Conservation (phyloP, 1,140 invertebrate species). For the Apolygus lucorum region DNA sequence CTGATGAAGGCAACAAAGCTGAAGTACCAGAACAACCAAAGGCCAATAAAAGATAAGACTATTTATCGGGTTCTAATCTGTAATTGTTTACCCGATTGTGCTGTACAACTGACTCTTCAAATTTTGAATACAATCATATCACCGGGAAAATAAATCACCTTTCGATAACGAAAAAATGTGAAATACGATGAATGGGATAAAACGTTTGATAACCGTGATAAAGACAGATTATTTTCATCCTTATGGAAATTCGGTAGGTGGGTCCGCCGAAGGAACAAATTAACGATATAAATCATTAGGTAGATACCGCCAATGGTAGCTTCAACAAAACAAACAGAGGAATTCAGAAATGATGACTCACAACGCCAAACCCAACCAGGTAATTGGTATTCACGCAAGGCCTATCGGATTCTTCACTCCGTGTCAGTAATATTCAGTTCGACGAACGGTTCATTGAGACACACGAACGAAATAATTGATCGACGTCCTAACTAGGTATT, state of each 20-base stretch:
- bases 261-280: neutral
- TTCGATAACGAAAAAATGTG: too few species aligned
- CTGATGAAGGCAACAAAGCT: too few species aligned
- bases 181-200: slow-evolving; percentile 4
- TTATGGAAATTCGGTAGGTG: neutral
- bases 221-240: neutral
- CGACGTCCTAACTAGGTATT: too few species aligned
- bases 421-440: neutral
- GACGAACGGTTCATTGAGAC: neutral
- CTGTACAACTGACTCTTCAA: too few species aligned
- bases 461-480: neutral
- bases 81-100: too few species aligned
- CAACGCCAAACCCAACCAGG: neutral
- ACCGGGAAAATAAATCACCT: too few species aligned
- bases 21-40: too few species aligned
- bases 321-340: too few species aligned
- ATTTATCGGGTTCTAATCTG: too few species aligned
- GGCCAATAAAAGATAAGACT: too few species aligned
- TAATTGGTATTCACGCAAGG: neutral
- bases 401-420: neutral
- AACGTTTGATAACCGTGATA: neutral
- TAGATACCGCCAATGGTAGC: neutral
- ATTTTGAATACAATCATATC: neutral
- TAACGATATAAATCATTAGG: neutral
- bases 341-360: neutral